Base-by-base conservation (phyloP, 2,797 vertebrate species). In the Staurois parvus region DNA sequence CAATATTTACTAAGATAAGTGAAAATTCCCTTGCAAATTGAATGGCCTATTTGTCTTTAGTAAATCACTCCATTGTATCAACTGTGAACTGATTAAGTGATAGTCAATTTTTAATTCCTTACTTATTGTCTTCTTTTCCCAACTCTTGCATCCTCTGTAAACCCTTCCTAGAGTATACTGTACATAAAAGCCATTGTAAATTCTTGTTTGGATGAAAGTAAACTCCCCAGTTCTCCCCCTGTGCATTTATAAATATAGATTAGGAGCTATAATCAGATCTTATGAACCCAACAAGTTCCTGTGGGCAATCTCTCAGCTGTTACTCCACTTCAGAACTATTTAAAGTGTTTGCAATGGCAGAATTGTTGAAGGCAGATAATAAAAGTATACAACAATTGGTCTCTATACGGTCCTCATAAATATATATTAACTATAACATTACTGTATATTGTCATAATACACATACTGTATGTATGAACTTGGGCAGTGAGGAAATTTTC, bases 291-390 rank as follows among this genome's bases (percentile, higher is more conserved):
- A 78, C 19, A 62, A 52, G 37, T 59, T 70, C 52, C 64, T 70
- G 59, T 2, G n/a, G 73, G 62, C 40, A 84, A 70, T 45, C 66
- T 59, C 73, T 84, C 82, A 84, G 82, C 82, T 84, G 82, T 76
- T 77, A 77, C 17, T 56, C 59, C 76, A 42, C 82, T 77, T 84
- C 68, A 59, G 37, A 48, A 15, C 59, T 75, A 83, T 83, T 29
- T 79, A 1, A 79, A 69, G 37, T 29, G 26, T 79, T 79, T 32
- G 17, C 10, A 68, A 48, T 29, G 26, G 28, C 6, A 21, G 10
- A 42, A 48, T n/a, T 24, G 37, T 24, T 32, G 40, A 12, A 30
- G 19, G 15, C 19, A 59, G 19, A 59, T 59, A 59, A 59, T 59
- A 59, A 59, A 21, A 59, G 21, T 59, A 59, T 24, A 59, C 21